Base-by-base conservation (phyloP, 1,140 invertebrate species). In the Centruroides vittatus region DNA sequence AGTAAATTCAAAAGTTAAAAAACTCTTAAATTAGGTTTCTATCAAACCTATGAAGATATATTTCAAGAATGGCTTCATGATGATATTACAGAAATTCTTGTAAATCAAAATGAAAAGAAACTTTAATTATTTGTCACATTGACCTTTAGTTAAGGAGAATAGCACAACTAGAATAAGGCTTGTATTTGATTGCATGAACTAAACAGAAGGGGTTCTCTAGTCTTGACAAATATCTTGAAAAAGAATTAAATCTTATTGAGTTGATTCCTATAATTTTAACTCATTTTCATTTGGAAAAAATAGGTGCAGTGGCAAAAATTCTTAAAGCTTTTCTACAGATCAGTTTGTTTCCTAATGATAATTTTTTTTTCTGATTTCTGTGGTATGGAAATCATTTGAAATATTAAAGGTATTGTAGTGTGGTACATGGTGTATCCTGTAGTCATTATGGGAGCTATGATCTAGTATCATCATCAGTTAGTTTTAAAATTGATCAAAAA, bases 111-210 rank as follows among this genome's bases (percentile, higher is more conserved):
- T 54, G 61, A 8, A 47, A 52, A 41, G 46, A 41, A 47, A 67
- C 51, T 68, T 60, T 58, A 61, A 71, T 63, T 73, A 67, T 63
- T 62, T 74, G 57, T 69, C 73, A 55, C 71, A 74, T 41, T 23
- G 12, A 7, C 46, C 61, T 0, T 61, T 70, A 35, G 41, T 65
- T 9, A 57, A 51, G 12, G 61, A 70, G 46, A 54, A 62, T 10
- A 64, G 35, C 6, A 57, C 57, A 58, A 63, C 55, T 8, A 66
- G 61, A 36, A 69, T 65, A 9, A 12, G 51, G 34, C 23, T n/a
- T 4, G 50, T 61, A 6, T 65, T 61, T 46, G 57, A 61, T 23
- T 57, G 63, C 35, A 13, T 59, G 34, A 5, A 57, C 57, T 1
- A 58, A 62, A 46, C 53, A 35, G 49, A 61, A 57, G 36, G 63